Base-by-base conservation (phyloP, 2,113 vertebrate genomes). In the Porphyrio hochstetteri region DNA sequence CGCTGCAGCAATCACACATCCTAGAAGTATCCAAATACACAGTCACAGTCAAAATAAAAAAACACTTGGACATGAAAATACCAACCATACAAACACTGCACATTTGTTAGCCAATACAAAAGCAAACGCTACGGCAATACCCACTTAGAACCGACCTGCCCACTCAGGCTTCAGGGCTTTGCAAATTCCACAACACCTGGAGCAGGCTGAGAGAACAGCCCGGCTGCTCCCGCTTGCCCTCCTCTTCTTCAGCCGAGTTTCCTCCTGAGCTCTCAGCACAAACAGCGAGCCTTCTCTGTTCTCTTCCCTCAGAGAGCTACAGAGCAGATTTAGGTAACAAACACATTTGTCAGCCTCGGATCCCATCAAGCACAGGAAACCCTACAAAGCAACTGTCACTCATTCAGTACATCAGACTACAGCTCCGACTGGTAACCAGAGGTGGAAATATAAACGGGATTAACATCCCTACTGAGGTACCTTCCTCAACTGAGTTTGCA, bases 81-180 rank as follows among this genome's bases (percentile, higher is more conserved):
- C 81, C 95, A 93, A 76, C 96, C 95, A 92, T 81, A 90, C 94
- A 86, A 90, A 91, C 96, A 97, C 97, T 97, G 97, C 97, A 97
- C 97, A 92, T 86, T 56, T 93, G 94, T 97, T 97, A 97, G 97
- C 97, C 97, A 96, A 97, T 83, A 92, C 95, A 95, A 97, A 97
- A 98, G 97, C 97, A 95, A 97, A 96, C 78, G 2, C 92, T 69
- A 92, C 31, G 33, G 90, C 71, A 89, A 93, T 33, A 91, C 42
- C 92, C 69, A 69, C 82, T 92, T 29, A 16, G 91, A 95, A 86
- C 64, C 79, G 95, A 88, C 95, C 89, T 46, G 7, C 82, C 89
- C 20, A 40, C 50, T 68, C 46, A 77, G 65, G 74, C 68, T 35
- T 60, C 33, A n/a, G 76, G 61, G 89, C 57, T 71, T 74, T 75